phyloP scores from a whole-genome alignment of 2,888 invertebrate species.

The Meiosimyza decipiens region DNA sequence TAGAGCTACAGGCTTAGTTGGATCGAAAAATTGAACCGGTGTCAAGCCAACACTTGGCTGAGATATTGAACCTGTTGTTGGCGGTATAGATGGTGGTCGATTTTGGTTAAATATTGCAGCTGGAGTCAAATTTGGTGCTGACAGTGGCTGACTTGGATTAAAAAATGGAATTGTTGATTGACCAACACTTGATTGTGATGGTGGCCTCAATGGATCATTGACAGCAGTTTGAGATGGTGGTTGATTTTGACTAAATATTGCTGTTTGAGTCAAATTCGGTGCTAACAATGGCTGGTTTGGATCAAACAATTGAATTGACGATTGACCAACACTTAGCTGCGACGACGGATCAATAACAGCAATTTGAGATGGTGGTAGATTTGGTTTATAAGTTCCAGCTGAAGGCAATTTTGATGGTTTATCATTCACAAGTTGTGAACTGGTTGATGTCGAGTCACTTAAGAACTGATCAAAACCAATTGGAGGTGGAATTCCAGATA shows the following conservation, averaged over 20 bases:
- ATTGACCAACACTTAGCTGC: neutral
- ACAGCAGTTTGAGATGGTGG: neutral
- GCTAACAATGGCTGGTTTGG: neutral
- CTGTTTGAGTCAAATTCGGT: neutral
- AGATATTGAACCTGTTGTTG: constrained; percentile 4
- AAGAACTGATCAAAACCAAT: constrained; percentile 12
- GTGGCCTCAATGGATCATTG: neutral
- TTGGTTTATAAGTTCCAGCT: neutral
- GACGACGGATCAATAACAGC: neutral
- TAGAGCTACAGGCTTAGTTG: neutral
- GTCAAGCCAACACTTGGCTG: neutral
- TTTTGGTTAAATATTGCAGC: neutral
- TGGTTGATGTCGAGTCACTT: neutral
- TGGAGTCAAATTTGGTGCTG: neutral
- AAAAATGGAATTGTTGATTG: neutral
- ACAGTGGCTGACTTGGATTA: neutral
- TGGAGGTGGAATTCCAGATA: constrained; percentile 12
- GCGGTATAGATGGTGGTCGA: neutral
- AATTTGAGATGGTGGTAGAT: neutral
- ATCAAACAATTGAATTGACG: neutral
- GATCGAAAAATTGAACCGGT: constrained; percentile 13
- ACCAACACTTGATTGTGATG: neutral
- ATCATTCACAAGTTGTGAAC: neutral
- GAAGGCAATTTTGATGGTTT: neutral
- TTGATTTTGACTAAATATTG: neutral